These are phyloP conservation scores for Zygaena filipendulae DNA, from an alignment of 2,888 invertebrate genomes.

Conservation along the genomic window DNA sequence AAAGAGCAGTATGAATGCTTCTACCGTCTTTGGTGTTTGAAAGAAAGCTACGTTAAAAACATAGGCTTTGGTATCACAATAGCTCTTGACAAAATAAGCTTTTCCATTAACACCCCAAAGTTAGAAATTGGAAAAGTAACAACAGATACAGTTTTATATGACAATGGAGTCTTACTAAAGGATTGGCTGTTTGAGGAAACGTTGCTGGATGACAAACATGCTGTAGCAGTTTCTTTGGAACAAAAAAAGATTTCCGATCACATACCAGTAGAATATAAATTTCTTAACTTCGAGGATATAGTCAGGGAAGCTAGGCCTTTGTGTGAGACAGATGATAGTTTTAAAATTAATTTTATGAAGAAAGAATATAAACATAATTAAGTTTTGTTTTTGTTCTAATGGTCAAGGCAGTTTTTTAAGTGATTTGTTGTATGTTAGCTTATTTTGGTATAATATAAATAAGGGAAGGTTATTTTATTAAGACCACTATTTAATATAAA, in stretches of 20 bases:
- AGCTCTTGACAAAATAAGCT: conserved; percentile 81
- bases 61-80: conserved; percentile 86
- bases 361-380: conserved; percentile 57
- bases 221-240: conserved; percentile 78
- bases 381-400: conserved; percentile 6
- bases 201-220: conserved; percentile 78
- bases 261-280: conserved; percentile 45
- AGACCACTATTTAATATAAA: no score
- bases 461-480: no score
- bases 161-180: conserved; percentile 63
- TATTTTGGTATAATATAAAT: conserved; percentile 2
- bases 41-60: conserved; percentile 95
- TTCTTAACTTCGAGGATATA: conserved; percentile 70
- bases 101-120: conserved; percentile 70
- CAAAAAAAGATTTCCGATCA: conserved; percentile 24
- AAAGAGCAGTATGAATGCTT: conserved; percentile 80
- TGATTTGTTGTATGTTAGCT: conserved; percentile 7
- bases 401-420: conserved; percentile 17
- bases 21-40: conserved; percentile 92
- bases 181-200: conserved; percentile 89
- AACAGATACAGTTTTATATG: conserved; percentile 74
- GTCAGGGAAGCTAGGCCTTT: conserved; percentile 58
- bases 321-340: conserved; percentile 57
- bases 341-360: conserved; percentile 65
- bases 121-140: conserved; percentile 49